phyloP scores from a whole-genome alignment of 2,888 invertebrate genomes.

The Ashinkailepas kermadecensis region DNA sequence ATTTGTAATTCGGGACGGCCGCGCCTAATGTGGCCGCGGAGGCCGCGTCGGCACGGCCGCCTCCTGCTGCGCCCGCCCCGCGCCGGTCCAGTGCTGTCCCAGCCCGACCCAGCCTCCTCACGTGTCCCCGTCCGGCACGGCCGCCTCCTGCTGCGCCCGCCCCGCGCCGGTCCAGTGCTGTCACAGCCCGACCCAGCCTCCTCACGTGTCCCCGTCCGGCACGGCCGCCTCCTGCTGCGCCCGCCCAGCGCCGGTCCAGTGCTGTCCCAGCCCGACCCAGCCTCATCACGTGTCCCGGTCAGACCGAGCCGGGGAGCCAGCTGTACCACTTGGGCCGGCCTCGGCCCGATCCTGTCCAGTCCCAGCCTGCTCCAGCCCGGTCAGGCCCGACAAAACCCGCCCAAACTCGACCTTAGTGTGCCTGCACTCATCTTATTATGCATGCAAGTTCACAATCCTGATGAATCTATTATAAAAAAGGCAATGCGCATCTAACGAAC shows the following conservation, averaged over 20 bases:
- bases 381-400: neutral
- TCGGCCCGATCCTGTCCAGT: neutral
- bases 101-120: neutral
- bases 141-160: neutral
- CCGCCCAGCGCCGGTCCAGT: neutral
- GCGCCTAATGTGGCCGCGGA: neutral
- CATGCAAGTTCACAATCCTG: no score
- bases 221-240: neutral
- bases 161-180: neutral
- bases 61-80: neutral
- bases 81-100: neutral
- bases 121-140: neutral
- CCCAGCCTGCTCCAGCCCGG: neutral
- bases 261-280: neutral
- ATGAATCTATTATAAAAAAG: no score
- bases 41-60: neutral
- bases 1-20: neutral
- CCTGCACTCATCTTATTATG: no score
- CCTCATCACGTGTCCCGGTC: no score
- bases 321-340: neutral
- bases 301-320: no score
- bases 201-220: neutral
- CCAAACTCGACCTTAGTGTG: neutral
- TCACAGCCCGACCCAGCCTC: neutral
- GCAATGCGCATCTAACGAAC: no score